Base-by-base conservation (phyloP, 2,888 invertebrate species). In the Nudaria mundana region DNA sequence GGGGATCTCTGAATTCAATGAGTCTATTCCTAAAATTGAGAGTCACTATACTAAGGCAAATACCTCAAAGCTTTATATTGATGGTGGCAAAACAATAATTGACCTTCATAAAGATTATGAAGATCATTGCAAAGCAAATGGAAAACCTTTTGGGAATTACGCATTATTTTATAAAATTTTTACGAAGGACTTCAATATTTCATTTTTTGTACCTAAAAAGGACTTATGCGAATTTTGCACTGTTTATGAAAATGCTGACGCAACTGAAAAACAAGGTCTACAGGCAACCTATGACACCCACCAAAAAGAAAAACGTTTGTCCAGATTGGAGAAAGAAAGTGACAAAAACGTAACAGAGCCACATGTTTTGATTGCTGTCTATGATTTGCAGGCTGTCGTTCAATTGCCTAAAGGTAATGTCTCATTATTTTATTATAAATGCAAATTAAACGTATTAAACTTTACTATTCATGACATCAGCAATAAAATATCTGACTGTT, bases 1-100 rank as follows among this genome's bases (percentile, higher is more conserved):
- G 32, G 45, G 39, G 26, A 40, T 50, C 18, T 45, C 43, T 42
- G 37, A 37, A 6, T 47, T 44, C 8, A 56, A 54, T 20, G 10
- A 39, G 5, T 16, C 29, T 2, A 39, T 40, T 7, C 34, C 39
- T 3, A 29, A 18, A 14, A 23, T 40, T 6, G 25, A 40, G 11
- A 33, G 33, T 6, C 28, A 33, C 13, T 33, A 29, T 29, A 8
- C 16, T 2, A 18, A 12, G 10, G 18, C 16, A 15, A 11, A 30
- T 3, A 30, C 11, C 3, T 18, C n/a, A 5, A 33, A 34, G 4
- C n/a, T n/a, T 10, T 40, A 7, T 12, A 11, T 30, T 7, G 18
- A 24, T 2, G 30, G 39, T 11, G 30, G 18, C 3, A 18, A 24
- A 25, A 20, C 30, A 2, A 4, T 40, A 4, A 10, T 25, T 18